phyloP scores from a whole-genome alignment of 2,113 vertebrate species.

The Forbesichthys agassizii region DNA sequence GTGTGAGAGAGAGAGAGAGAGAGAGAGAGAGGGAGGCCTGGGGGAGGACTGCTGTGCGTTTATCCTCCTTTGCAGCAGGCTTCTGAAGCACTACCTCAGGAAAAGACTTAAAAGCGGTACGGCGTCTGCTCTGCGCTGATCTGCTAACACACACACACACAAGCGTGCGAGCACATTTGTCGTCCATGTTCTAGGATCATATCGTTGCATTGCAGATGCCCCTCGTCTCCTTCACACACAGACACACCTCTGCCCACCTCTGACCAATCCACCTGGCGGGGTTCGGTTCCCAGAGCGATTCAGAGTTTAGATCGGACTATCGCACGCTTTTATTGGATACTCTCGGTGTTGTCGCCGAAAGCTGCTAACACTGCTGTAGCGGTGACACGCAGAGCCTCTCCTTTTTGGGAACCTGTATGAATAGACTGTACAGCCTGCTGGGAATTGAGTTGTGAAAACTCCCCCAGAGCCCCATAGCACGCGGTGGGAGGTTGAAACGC shows the following conservation, averaged over 20 bases:
- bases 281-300: conserved; percentile 66
- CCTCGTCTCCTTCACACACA: conserved; percentile 16
- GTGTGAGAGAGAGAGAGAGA: conserved; percentile 9
- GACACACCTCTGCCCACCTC: background rate
- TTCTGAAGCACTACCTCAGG: conserved; percentile 76
- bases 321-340: conserved; percentile 42
- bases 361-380: conserved; percentile 20
- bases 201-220: conserved; percentile 57
- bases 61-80: conserved; percentile 75
- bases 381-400: conserved; percentile 22
- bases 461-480: conserved; percentile 18
- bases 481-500: background rate
- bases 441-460: conserved; percentile 53
- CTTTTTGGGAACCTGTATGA: conserved; percentile 61
- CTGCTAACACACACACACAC: conserved; percentile 63
- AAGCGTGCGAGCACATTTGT: conserved; percentile 8
- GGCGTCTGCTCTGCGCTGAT: conserved; percentile 67
- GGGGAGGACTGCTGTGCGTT: conserved; percentile 70
- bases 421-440: conserved; percentile 52
- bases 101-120: conserved; percentile 73
- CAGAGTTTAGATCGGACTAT: conserved; percentile 70
- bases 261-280: conserved; percentile 43
- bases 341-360: conserved; percentile 57
- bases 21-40: conserved; percentile 52
- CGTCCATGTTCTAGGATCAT: conserved; percentile 50